Conservation (phyloP, 2,113 vertebrate genomes). For the Vimba vimba region DNA sequence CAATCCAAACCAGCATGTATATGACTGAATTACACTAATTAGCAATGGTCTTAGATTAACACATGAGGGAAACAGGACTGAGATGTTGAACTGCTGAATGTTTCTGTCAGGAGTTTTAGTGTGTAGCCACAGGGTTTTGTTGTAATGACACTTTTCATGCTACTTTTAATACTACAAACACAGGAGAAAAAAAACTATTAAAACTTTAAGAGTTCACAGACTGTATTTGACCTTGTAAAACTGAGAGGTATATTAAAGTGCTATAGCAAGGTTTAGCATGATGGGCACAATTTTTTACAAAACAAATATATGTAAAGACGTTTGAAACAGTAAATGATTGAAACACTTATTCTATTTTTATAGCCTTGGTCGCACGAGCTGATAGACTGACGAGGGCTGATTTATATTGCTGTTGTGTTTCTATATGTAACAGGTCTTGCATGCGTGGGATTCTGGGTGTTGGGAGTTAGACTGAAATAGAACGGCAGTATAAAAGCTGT, state of each 20-base stretch:
- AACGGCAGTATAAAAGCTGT: slow-evolving; percentile 10
- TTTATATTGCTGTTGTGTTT: slow-evolving; percentile 14
- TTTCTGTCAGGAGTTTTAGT: slow-evolving; percentile 23
- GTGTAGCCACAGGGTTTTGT: slow-evolving; percentile 49
- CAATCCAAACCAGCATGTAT: not conserved
- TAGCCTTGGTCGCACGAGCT: not conserved
- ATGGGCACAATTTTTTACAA: slow-evolving; percentile 31
- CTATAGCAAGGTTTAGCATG: slow-evolving; percentile 33
- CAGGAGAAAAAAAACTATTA: not conserved
- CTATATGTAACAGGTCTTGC: slow-evolving; percentile 41
- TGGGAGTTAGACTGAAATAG: slow-evolving; percentile 37
- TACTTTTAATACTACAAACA: not conserved
- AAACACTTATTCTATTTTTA: slow-evolving; percentile 24
- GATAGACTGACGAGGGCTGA: not conserved
- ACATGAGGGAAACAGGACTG: not conserved
- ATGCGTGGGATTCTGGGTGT: slow-evolving; percentile 44
- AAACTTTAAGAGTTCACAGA: slow-evolving; percentile 2
- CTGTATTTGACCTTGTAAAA: slow-evolving; percentile 28
- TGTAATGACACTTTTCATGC: slow-evolving; percentile 33
- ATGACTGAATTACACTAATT: slow-evolving; percentile 45
- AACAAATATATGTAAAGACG: slow-evolving; percentile 13
- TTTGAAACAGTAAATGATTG: slow-evolving; percentile 25
- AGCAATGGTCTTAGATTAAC: not conserved
- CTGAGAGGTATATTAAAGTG: slow-evolving; percentile 27
- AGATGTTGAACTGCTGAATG: not conserved